Evolutionary conservation across 2,113 vertebrate genomes (phyloP).

Genomic region (Chelonoidis abingdonii): DNA sequence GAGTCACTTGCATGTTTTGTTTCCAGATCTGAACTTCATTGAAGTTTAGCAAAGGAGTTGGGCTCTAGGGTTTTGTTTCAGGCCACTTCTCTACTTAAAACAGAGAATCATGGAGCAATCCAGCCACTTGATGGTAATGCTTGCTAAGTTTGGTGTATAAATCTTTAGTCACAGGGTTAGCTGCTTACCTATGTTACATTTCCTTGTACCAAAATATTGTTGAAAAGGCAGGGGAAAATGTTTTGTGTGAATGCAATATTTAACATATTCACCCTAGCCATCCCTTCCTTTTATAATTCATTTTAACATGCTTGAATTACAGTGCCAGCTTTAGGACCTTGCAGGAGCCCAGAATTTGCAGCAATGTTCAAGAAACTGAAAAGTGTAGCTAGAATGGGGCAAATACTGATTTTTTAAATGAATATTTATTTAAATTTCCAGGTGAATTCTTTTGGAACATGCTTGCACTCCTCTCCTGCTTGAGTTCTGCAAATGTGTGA

Average conservation of each 20-base stretch:
- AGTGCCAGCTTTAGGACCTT: too few relatives aligned
- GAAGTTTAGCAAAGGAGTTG: background rate
- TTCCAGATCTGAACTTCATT: background rate
- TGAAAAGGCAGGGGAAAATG: background rate
- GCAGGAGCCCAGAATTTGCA: too few relatives aligned
- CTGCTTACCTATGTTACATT: background rate
- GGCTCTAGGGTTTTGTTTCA: background rate
- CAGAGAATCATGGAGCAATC: background rate
- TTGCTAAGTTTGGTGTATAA: background rate
- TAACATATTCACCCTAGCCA: too few relatives aligned
- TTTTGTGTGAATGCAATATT: too few relatives aligned
- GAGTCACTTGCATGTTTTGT: background rate
- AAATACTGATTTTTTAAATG: background rate
- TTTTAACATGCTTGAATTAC: too few relatives aligned
- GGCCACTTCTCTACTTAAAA: background rate
- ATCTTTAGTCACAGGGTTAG: background rate
- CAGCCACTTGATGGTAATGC: background rate
- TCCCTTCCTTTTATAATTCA: too few relatives aligned
- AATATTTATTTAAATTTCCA: background rate
- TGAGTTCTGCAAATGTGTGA: too few relatives aligned
- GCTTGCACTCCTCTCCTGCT: too few relatives aligned
- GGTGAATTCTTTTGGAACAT: too few relatives aligned
- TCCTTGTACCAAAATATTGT: background rate
- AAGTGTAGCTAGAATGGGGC: too few relatives aligned
- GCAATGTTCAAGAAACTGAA: too few relatives aligned